Evolutionary conservation across 2,888 invertebrate genomes (phyloP).

Genomic region (Cataglyphis altisquamis): DNA sequence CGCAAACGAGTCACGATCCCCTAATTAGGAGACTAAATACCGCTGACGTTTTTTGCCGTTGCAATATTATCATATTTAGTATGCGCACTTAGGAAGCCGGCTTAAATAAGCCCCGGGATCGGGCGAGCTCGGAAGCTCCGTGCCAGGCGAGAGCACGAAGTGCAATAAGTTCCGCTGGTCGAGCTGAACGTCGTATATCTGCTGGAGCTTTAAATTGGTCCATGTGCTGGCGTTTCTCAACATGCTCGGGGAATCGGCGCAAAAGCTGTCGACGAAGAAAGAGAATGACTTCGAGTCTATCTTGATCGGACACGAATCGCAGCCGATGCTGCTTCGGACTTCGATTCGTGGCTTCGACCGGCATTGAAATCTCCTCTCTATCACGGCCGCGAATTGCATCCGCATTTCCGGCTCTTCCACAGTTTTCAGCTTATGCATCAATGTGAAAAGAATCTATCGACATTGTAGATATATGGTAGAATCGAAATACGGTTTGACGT

Average conservation of each 20-base stretch:
- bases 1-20: conserved; percentile 86
- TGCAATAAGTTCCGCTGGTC: conserved; percentile 85
- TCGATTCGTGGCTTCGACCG: conserved; percentile 72
- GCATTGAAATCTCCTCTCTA: conserved; percentile 75
- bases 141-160: conserved; percentile 79
- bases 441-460: neutral
- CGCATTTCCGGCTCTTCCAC: conserved; percentile 23
- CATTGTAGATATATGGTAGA: neutral
- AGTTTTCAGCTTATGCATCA: neutral
- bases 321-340: conserved; percentile 63
- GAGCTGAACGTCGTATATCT: conserved; percentile 82
- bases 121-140: conserved; percentile 80
- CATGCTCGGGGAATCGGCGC: conserved; percentile 8
- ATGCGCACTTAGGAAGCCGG: conserved; percentile 85
- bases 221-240: conserved; percentile 55
- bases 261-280: neutral
- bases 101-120: conserved; percentile 85
- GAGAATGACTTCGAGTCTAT: neutral
- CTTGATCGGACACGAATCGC: conserved; percentile 43
- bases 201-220: conserved; percentile 75
- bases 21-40: conserved; percentile 86
- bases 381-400: conserved; percentile 47
- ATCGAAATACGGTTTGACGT: neutral
- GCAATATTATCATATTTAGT: conserved; percentile 86
- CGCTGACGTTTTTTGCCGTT: conserved; percentile 85